Base-by-base conservation (phyloP, 2,113 vertebrate genomes). In the Sterrhoptilus dennistouni region DNA sequence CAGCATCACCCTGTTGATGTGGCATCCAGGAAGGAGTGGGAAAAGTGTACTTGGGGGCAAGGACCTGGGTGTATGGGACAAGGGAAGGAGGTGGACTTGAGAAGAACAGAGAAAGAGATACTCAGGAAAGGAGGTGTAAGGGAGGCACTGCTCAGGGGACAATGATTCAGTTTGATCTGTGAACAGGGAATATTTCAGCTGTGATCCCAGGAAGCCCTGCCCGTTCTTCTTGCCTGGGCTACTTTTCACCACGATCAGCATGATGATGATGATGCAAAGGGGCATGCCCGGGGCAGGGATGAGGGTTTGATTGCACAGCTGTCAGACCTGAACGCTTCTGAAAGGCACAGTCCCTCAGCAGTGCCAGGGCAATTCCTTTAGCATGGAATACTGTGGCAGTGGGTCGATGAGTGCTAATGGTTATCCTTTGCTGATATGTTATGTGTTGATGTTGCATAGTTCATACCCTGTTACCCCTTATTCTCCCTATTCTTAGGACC, bases 41-140 rank as follows among this genome's bases (percentile, higher is more conserved):
- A 13, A 61, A 42, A 31, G 59, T 0, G 0, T 13, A 27, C 21
- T 0, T 27, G 31, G 45, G 52, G 23, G 6, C 12, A 28, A 24
- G 45, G 49, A 76, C 18, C 11, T 9, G 65, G 14, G 11, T 5
- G 4, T 13, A 24, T 35, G 47, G 52, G 23, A 5, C 10, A 28
- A 85, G 75, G 36, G n/a, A 77, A 86, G 33, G 20, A 77, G 27
- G 74, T 68, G 54, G 25, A 49, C n/a, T 33, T 15, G 23, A 36
- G 63, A 15, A 33, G 31, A 35, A 45, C 12, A 21, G 49, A n/a
- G 22, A 16, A 13, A 45, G 27, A 31, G 29, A 31, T 33, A 64
- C 11, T 25, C 0, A 0, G 22, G n/a, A 63, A 53, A 44, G 11
- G 47, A 63, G 9, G 21, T 7, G 17, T 13, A 25, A 63, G 77